Percentiles rank a stretch among this genome's conserved stretches.
These are phyloP conservation scores for Caenorhabditis virilis DNA, from an alignment of 2,888 invertebrate genomes.

Conservation along the genomic window DNA sequence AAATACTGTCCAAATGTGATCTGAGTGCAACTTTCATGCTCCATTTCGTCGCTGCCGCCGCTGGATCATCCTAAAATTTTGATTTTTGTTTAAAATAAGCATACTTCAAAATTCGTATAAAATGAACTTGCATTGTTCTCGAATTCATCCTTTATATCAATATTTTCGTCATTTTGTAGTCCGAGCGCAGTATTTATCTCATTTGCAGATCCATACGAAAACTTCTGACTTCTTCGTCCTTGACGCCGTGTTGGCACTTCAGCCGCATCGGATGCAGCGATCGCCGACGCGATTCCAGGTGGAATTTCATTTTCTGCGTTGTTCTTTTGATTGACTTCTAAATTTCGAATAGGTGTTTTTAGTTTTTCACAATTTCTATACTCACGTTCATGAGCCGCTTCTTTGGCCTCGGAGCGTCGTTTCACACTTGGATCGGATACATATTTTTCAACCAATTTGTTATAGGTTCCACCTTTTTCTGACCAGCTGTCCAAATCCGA, in stretches of 20 bases:
- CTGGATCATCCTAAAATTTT: constrained; percentile 23
- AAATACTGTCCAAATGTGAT: constrained; percentile 72
- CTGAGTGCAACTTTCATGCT: constrained; percentile 56
- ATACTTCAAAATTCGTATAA: background rate
- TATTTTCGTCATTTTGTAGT: constrained; percentile 38
- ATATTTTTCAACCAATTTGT: constrained; percentile 28
- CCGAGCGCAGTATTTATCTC: constrained; percentile 49
- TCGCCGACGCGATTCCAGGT: constrained; percentile 26
- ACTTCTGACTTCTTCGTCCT: constrained; percentile 30
- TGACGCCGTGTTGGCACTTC: constrained; percentile 15
- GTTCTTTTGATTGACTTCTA: no score
- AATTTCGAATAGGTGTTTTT: no score
- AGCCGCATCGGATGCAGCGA: constrained; percentile 19
- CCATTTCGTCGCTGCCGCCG: constrained; percentile 49
- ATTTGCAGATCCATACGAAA: constrained; percentile 24
- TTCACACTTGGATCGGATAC: constrained; percentile 24
- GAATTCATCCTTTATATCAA: constrained; percentile 56
- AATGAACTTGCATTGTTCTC: constrained; percentile 20
- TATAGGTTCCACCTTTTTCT: constrained; percentile 8
- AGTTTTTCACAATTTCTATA: no score
- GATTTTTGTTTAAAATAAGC: background rate
- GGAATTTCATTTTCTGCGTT: constrained; percentile 35
- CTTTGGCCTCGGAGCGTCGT: background rate
- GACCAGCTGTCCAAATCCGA: constrained; percentile 18
- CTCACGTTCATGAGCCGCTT: no score